Base-by-base conservation (phyloP, 1,140 invertebrate species). In the Bombyx mandarina region DNA sequence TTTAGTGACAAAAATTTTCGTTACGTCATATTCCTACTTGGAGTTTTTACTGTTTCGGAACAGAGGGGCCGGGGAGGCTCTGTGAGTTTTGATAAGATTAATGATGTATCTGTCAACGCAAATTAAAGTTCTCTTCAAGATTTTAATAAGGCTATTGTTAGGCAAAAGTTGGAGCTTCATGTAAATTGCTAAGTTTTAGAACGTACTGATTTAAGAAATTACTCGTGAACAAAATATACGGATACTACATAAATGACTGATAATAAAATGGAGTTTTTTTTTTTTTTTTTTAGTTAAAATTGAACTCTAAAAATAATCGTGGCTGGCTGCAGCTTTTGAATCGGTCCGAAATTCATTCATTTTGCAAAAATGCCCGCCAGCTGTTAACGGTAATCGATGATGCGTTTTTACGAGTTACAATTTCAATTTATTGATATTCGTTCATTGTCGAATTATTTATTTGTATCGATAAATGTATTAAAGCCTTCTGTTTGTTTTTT, bases 341-440 rank as follows among this genome's bases (percentile, higher is more conserved):
- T 82, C 80, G 75, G 69, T 64, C 76, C 81, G 73, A 75, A 69
- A 82, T 73, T 70, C 71, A 69, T 69, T 67, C 65, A 71, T 77
- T 85, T 79, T 77, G 82, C 79, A 82, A 80, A 82, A 79, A 80
- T 79, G 79, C 80, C 84, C 82, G 73, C 79, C 74, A 82, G 84
- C 84, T 82, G 78, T 82, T 85, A 84, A 87, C 79, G 83, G 75
- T 81, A 79, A 85, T 85, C 79, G 75, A 80, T 77, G 78, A 83
- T 83, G 84, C 81, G 76, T 81, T 85, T 86, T 82, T 83, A 76
- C 69, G 69, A 73, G 73, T 76, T 70, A 87, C 78, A 77, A 77
- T 79, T 83, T 82, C 82, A 87, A 87, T 87, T 87, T 87, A 87
- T 87, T 75, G 75, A 76, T 81, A 79, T 78, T 79, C 70, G 77